Evolutionary conservation across 2,113 vertebrate species (phyloP).

Genomic region (Phrynocephalus versicolor): DNA sequence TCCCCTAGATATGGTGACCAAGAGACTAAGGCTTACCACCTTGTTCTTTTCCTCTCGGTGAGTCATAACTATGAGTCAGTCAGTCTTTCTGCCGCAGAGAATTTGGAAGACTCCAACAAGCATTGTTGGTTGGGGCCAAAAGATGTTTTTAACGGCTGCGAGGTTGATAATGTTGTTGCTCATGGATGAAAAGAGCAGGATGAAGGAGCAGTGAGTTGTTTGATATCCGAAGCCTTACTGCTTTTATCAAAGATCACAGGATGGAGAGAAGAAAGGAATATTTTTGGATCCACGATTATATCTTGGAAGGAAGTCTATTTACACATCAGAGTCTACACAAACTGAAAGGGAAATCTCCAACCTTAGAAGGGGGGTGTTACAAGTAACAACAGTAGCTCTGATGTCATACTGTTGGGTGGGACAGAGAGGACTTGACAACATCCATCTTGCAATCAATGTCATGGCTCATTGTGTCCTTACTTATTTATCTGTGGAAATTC

Average conservation of each 20-base stretch:
- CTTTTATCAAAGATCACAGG: background rate
- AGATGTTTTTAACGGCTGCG: background rate
- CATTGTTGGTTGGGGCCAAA: background rate
- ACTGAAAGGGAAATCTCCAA: no score
- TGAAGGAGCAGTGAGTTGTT: background rate
- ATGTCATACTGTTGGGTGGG: no score
- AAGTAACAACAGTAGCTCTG: no score
- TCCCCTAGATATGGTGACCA: slow-evolving; percentile 4
- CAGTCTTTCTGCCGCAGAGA: slow-evolving; percentile 3
- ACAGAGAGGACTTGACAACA: no score
- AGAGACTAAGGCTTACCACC: background rate
- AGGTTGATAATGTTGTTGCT: background rate
- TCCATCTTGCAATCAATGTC: no score
- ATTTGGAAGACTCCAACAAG: slow-evolving; percentile 6
- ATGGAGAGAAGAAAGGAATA: no score
- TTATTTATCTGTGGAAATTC: no score
- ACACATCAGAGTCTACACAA: no score
- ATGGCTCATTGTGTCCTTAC: no score
- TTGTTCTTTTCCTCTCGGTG: slow-evolving; percentile 16
- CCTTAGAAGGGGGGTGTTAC: no score
- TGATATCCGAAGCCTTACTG: background rate
- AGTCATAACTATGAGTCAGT: slow-evolving; percentile 29
- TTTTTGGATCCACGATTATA: no score
- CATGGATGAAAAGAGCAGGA: background rate
- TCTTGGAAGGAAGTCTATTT: no score